These are phyloP conservation scores for Urophycis tenuis DNA, from an alignment of 2,797 vertebrate genomes.

Conservation along the genomic window DNA sequence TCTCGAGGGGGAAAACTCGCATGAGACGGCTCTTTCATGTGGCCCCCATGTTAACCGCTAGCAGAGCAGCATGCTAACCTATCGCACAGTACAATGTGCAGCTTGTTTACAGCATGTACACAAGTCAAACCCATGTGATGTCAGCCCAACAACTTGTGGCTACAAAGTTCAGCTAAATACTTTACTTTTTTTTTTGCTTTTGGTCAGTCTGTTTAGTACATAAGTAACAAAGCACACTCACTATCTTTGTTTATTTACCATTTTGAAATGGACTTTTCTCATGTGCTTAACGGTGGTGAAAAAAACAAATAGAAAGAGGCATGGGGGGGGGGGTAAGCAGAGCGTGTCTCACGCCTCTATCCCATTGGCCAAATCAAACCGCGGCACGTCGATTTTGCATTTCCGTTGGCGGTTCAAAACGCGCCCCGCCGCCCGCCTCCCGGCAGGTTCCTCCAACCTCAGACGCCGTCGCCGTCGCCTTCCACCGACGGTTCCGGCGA, in stretches of 20 bases:
- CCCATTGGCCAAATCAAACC: too few species aligned
- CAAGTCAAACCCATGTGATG: not conserved
- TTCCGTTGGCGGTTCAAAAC: too few species aligned
- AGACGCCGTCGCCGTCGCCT: too few species aligned
- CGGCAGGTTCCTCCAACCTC: too few species aligned
- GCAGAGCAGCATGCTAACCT: not conserved
- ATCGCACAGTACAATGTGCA: not conserved
- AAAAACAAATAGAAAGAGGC: too few species aligned
- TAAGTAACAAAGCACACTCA: too few species aligned
- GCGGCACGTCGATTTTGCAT: too few species aligned
- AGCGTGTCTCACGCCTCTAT: too few species aligned
- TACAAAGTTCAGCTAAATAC: not conserved
- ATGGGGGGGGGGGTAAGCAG: too few species aligned
- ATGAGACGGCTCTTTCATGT: constrained; percentile 1
- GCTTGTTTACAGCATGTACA: not conserved
- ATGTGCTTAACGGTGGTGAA: not conserved
- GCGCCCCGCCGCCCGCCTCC: too few species aligned
- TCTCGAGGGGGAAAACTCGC: not conserved
- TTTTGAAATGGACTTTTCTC: not conserved
- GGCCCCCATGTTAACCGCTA: not conserved
- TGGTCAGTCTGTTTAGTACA: too few species aligned
- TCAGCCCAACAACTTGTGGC: not conserved
- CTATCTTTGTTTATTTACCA: not conserved
- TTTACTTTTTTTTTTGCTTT: not conserved
- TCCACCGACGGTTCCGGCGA: too few species aligned